Conservation (phyloP, 2,113 vertebrate species). For the Phrynocephalus versicolor region DNA sequence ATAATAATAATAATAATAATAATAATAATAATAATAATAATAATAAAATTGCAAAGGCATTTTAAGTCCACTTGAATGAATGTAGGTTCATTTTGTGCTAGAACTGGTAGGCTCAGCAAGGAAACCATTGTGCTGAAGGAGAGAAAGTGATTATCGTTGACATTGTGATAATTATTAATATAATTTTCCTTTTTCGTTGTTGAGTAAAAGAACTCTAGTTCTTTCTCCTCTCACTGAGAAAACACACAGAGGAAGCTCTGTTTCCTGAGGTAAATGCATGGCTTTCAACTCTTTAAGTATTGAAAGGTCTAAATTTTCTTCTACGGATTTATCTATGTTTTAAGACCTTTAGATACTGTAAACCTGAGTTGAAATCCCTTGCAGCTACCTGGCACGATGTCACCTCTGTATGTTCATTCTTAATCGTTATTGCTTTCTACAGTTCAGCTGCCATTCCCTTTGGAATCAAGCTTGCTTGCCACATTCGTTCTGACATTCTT, state of each 20-base stretch:
- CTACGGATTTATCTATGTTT: background rate
- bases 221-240: background rate
- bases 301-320: background rate
- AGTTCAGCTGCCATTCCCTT: background rate
- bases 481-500: conserved; percentile 56
- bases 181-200: conserved; percentile 17
- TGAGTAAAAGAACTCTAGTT: conserved; percentile 13
- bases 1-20: no score
- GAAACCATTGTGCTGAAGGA: background rate
- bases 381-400: conserved; percentile 14
- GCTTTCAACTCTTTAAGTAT: conserved; percentile 7
- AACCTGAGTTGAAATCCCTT: conserved; percentile 24
- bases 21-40: no score
- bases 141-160: background rate
- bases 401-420: background rate
- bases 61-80: background rate
- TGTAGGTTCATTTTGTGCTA: background rate
- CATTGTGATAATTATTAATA: background rate
- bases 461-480: conserved; percentile 43
- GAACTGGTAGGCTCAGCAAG: background rate
- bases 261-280: background rate
- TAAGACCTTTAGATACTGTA: conserved; percentile 16
- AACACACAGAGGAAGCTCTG: conserved; percentile 1
- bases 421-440: conserved; percentile 40
- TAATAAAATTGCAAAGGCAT: no score